Base-by-base conservation (phyloP, 2,797 vertebrate genomes). In the Zenarchopterus dispar region DNA sequence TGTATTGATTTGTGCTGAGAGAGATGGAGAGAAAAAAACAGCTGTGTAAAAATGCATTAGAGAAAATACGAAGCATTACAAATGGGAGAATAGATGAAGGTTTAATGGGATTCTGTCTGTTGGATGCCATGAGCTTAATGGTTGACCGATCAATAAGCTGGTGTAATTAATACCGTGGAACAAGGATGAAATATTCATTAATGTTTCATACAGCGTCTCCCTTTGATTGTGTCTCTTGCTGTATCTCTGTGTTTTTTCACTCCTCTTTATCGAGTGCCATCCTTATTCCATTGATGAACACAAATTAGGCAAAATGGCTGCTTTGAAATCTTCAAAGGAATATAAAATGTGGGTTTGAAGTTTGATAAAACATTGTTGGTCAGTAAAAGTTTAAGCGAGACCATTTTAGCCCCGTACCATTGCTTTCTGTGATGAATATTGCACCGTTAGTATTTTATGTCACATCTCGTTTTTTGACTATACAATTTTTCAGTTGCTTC, bases 151-250 rank as follows among this genome's bases (percentile, higher is more conserved):
- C 84, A 84, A 84, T 87, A 75, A 77, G 58, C 58, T 48, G 48
- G 51, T 77, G 75, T 91, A 88, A 91, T 89, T 91, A 88, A 91
- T 86, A 82, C 63, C 50, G 69, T 75, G 62, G 65, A 76, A 53
- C 41, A 28, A 52, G 51, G 47, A 84, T 88, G 55, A 90, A 88
- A 80, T 88, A 88, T 90, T 84, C 80, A 92, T 89, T 36, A 67
- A 52, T 42, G 28, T 70, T 57, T 44, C 68, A 52, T 50, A 31
- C 26, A 39, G 56, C 28, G 60, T 70, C 55, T 63, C 21, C 26
- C 24, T 75, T 43, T 67, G 21, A 43, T 19, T 70, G 52, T 31
- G 17, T 52, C 36, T 75, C 49, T 44, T 54, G 33, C 52, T 22
- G 28, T 68, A 26, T 8, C 23, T 52, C 45, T 45, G 10, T 26